These are phyloP conservation scores for Ammospiza caudacuta DNA, from an alignment of 2,113 vertebrate species.

Conservation along the genomic window DNA sequence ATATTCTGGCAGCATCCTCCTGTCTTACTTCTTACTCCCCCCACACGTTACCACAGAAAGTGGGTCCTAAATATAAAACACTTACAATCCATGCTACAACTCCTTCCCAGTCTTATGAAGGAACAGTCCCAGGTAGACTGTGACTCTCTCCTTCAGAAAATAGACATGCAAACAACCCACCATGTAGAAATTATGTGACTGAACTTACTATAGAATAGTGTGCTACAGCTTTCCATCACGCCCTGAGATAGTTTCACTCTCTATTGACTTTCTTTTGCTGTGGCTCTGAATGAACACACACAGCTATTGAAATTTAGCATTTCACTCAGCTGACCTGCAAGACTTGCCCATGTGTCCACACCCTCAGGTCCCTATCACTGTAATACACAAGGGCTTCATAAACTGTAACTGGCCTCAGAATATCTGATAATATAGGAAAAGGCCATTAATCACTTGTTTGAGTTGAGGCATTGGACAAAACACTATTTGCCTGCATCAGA, in stretches of 20 bases:
- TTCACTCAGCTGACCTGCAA: not conserved
- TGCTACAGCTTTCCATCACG: not conserved
- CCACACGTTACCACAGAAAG: accelerated
- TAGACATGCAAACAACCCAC: not conserved
- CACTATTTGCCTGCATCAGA: not conserved
- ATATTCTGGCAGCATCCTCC: not conserved
- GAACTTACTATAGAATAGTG: not conserved
- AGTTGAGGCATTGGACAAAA: not conserved
- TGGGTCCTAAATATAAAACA: not conserved
- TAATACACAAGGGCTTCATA: not conserved
- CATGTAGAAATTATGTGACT: accelerated
- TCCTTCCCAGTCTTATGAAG: not conserved
- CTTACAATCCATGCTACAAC: accelerated
- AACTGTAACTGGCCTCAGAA: not conserved
- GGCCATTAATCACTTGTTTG: not conserved
- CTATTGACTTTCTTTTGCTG: not conserved
- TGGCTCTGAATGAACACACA: not conserved
- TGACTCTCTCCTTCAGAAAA: not conserved
- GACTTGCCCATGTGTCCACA: not conserved
- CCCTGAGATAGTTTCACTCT: not conserved
- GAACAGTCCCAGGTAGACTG: not conserved
- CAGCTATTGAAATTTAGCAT: accelerated
- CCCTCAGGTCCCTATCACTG: not conserved
- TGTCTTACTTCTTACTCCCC: not conserved
- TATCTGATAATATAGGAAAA: not conserved